Evolutionary conservation across 1,140 invertebrate species (phyloP).

Genomic region (Chlorops oryzae): DNA sequence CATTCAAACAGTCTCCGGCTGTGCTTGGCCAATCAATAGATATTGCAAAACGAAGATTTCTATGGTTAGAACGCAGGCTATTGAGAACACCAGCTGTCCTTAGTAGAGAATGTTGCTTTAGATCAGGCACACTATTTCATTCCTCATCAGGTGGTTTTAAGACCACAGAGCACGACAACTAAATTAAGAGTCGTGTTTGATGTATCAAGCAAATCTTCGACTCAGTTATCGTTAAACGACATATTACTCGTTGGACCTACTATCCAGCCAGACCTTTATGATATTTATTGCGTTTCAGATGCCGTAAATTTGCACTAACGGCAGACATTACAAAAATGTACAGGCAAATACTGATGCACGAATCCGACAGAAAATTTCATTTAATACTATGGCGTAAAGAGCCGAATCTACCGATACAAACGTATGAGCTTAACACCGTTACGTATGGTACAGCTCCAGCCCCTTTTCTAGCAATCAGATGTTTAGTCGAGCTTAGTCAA

Average conservation of each 20-base stretch:
- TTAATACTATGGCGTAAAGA: no score
- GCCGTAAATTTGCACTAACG: no score
- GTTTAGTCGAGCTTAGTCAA: no score
- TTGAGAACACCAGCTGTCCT: conserved; percentile 22
- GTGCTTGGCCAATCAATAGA: conserved; percentile 31
- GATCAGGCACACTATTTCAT: conserved; percentile 30
- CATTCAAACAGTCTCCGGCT: conserved; percentile 16
- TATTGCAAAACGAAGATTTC: conserved; percentile 27
- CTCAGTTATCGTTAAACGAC: conserved; percentile 22
- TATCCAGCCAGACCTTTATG: conserved; percentile 12
- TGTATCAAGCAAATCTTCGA: conserved; percentile 7
- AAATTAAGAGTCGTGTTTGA: conserved; percentile 16
- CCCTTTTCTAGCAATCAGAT: no score
- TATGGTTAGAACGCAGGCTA: conserved; percentile 31
- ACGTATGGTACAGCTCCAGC: no score
- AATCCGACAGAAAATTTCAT: no score
- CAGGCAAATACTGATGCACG: no score
- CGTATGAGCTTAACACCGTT: no score
- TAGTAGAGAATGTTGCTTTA: conserved; percentile 36
- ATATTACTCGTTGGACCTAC: conserved; percentile 15
- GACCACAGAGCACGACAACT: conserved; percentile 12
- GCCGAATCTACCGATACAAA: no score
- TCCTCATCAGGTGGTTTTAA: conserved; percentile 20
- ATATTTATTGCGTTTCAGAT: no score
- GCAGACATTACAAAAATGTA: no score